Evolutionary conservation across 2,888 invertebrate species (phyloP).

Genomic region (Adela reaumurella): DNA sequence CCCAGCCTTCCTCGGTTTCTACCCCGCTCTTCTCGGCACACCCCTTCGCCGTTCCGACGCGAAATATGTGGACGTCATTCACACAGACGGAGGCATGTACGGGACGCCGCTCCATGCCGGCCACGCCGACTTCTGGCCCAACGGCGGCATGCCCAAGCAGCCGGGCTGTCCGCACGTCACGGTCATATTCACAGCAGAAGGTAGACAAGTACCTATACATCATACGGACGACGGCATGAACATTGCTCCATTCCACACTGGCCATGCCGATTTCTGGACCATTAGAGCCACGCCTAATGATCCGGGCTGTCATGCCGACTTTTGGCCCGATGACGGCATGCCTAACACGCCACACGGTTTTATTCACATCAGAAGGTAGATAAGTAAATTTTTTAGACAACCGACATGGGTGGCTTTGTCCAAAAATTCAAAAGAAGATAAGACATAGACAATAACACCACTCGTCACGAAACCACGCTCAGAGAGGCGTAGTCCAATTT

Average conservation of each 20-base stretch:
- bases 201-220: conserved; percentile 17
- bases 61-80: conserved; percentile 42
- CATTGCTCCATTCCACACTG: conserved; percentile 25
- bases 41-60: conserved; percentile 29
- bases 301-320: conserved; percentile 21
- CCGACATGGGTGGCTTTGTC: too few species aligned
- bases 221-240: conserved; percentile 44
- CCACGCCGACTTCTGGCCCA: conserved; percentile 46
- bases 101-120: conserved; percentile 27
- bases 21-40: conserved; percentile 21
- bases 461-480: too few species aligned
- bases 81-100: conserved; percentile 40
- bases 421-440: too few species aligned
- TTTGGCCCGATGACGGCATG: conserved; percentile 44
- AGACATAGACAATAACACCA: too few species aligned
- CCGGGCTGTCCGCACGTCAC: conserved; percentile 37
- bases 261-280: too few species aligned
- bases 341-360: conserved; percentile 23
- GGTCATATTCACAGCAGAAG: conserved; percentile 22
- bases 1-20: conserved; percentile 44
- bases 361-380: conserved; percentile 25
- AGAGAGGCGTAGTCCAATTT: background rate
- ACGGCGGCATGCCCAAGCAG: conserved; percentile 38
- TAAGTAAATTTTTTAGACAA: too few species aligned
- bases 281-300: too few species aligned